Percentiles rank a stretch among this genome's conserved stretches.
Evolutionary conservation across 2,888 invertebrate species (phyloP).

Genomic region (Hanleya hanleyi): DNA sequence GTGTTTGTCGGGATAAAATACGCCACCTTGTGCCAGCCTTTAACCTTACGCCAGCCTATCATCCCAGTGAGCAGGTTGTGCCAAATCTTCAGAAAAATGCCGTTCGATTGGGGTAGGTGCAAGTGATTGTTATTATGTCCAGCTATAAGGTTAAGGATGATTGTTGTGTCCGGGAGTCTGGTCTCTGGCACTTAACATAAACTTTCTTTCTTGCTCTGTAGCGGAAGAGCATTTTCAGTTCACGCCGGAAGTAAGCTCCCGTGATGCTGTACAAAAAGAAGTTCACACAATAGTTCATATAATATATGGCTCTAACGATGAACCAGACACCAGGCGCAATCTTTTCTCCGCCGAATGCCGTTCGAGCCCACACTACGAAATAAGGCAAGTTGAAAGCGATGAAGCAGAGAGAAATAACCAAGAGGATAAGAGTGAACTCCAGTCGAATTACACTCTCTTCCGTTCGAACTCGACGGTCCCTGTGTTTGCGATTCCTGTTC

Average conservation of each 20-base stretch:
- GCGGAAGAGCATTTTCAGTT: slow-evolving; percentile 40
- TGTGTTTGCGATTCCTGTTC: slow-evolving; percentile 49
- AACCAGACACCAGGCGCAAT: slow-evolving; percentile 25
- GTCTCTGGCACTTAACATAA: neutral
- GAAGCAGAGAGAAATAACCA: slow-evolving; percentile 67
- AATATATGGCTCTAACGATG: slow-evolving; percentile 61
- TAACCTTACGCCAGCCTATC: no score
- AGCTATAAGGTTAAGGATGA: no score
- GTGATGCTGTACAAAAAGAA: slow-evolving; percentile 67
- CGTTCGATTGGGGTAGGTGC: no score
- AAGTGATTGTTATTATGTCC: no score
- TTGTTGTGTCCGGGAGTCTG: neutral
- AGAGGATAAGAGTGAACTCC: slow-evolving; percentile 67
- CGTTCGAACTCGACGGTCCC: slow-evolving; percentile 48
- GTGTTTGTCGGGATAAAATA: no score
- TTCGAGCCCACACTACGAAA: slow-evolving; percentile 59
- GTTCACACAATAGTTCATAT: slow-evolving; percentile 66
- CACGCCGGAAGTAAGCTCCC: slow-evolving; percentile 63
- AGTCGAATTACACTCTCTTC: slow-evolving; percentile 63
- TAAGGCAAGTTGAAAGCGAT: slow-evolving; percentile 67
- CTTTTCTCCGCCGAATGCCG: neutral
- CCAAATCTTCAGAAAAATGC: no score
- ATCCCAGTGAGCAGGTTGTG: no score
- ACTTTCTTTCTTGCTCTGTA: neutral
- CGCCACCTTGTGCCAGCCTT: no score